These are phyloP conservation scores for Turritopsis dohrnii DNA, from an alignment of 30 jellyfish, hydroid and myxozoan species.

Conservation along the genomic window DNA sequence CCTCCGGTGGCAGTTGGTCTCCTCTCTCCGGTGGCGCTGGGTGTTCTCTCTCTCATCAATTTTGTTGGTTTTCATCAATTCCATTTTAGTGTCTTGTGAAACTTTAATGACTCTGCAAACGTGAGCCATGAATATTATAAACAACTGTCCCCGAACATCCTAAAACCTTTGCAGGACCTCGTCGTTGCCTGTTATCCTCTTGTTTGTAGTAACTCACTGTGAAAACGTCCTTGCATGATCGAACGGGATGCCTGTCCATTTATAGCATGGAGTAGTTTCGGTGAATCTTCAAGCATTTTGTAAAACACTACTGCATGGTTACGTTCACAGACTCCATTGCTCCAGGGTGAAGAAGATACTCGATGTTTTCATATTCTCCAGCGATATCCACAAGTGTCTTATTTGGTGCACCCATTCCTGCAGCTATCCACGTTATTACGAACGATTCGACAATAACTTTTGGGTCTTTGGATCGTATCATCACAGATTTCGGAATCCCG, in stretches of 20 bases:
- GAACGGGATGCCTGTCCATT: neutral
- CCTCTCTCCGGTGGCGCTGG: neutral
- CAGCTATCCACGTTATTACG: constrained; percentile 14
- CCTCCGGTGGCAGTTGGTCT: constrained; percentile 6
- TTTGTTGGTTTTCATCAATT: neutral
- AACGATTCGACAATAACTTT: too few species aligned
- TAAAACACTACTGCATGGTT: constrained; percentile 20
- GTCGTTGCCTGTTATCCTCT: too few species aligned
- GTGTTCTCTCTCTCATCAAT: neutral
- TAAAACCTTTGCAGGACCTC: too few species aligned
- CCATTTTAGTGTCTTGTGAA: neutral
- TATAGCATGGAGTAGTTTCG: neutral
- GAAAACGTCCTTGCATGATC: constrained; percentile 1
- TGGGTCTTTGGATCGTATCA: too few species aligned
- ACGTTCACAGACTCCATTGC: constrained; percentile 17
- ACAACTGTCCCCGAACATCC: too few species aligned
- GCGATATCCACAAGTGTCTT: constrained; percentile 5
- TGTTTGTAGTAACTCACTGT: too few species aligned
- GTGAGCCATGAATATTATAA: too few species aligned
- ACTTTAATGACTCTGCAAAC: neutral
- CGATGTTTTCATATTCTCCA: constrained; percentile 26
- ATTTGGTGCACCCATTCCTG: constrained; percentile 31
- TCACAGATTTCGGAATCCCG: too few species aligned
- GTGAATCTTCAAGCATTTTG: constrained; percentile 14
- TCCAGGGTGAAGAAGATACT: constrained; percentile 26